phyloP scores from a whole-genome alignment of 1,140 invertebrate genomes.

The Belonocnema kinseyi region DNA sequence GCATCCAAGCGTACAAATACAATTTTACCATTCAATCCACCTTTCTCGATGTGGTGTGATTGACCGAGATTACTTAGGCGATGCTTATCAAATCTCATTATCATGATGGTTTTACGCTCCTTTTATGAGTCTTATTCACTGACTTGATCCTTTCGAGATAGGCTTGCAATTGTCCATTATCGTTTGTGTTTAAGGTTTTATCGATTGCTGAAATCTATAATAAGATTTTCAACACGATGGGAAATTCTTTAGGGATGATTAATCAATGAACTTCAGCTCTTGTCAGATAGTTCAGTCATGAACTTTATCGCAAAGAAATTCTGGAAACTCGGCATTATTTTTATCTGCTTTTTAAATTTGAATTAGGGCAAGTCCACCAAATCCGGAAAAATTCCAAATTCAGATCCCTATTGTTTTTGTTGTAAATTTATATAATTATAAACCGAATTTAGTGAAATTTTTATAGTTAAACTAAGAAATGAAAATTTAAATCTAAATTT shows the following conservation, averaged over 20 bases:
- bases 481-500: no score
- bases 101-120: conserved; percentile 11
- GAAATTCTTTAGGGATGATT: background rate
- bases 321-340: no score
- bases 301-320: background rate
- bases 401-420: no score
- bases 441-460: no score
- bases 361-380: no score
- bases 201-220: conserved; percentile 3
- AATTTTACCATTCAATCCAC: background rate
- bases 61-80: conserved; percentile 2
- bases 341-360: no score
- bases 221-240: background rate
- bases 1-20: background rate
- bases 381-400: no score
- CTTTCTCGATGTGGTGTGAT: background rate
- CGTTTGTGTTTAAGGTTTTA: conserved; percentile 17
- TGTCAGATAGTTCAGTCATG: background rate
- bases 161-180: conserved; percentile 24
- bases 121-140: background rate
- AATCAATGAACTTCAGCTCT: background rate
- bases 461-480: no score
- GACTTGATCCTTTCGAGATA: background rate
- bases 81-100: conserved; percentile 28
- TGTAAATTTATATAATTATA: no score